phyloP scores from a whole-genome alignment of 2,888 invertebrate species.

The Lasioglossum zephyrum region DNA sequence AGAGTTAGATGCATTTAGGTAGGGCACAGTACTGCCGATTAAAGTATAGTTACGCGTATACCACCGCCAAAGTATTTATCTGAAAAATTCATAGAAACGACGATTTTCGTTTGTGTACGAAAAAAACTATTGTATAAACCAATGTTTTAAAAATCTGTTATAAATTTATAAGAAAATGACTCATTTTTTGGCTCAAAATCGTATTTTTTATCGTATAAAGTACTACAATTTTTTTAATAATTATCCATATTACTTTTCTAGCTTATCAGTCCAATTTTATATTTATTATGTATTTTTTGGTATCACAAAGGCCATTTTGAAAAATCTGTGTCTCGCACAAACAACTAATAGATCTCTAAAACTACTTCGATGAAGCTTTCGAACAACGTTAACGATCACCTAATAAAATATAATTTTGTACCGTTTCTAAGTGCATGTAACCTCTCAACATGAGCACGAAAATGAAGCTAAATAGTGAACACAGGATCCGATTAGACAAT shows the following conservation, averaged over 20 bases:
- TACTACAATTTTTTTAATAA: not conserved
- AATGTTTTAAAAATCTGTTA: not conserved
- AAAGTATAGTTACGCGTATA: not conserved
- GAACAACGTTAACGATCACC: not conserved
- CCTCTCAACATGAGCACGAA: slow-evolving; percentile 40
- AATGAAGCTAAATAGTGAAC: slow-evolving; percentile 47
- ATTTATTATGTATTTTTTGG: not conserved
- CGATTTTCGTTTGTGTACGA: too few species aligned
- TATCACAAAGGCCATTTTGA: not conserved
- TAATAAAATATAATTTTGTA: not conserved
- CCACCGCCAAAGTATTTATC: not conserved
- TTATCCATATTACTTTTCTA: not conserved
- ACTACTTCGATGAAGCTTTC: not conserved
- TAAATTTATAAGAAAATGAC: not conserved
- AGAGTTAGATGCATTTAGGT: not conserved
- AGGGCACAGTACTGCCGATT: not conserved
- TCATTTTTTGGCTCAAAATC: not conserved
- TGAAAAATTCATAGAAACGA: too few species aligned
- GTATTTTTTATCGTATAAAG: not conserved
- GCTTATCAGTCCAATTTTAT: not conserved
- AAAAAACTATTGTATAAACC: not conserved
- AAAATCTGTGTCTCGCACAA: not conserved
- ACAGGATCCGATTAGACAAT: slow-evolving; percentile 38
- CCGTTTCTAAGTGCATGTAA: not conserved
- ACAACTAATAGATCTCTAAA: not conserved